Conservation (phyloP, 2,888 invertebrate species). For the Cataglyphis albicans region DNA sequence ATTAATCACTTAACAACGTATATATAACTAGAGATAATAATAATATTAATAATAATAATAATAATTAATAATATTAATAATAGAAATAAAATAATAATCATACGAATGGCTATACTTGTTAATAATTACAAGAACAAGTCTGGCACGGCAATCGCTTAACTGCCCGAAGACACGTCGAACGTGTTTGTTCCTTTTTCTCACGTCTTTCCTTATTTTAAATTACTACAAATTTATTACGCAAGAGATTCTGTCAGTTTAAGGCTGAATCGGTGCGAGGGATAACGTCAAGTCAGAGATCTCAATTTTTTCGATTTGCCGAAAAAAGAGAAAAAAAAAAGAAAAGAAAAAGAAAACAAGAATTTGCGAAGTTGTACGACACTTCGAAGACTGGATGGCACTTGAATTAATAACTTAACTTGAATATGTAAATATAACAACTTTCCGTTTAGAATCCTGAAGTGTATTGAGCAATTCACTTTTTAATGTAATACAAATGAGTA, state of each 20-base stretch:
- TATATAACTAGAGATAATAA: conserved; percentile 81
- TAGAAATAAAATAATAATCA: conserved; percentile 75
- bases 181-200: conserved; percentile 57
- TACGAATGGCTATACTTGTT: conserved; percentile 79
- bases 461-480: not conserved
- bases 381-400: conserved; percentile 31
- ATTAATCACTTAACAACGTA: conserved; percentile 85
- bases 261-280: conserved; percentile 67
- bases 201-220: conserved; percentile 54
- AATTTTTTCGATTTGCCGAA: not conserved
- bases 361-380: not conserved
- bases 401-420: conserved; percentile 4
- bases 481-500: not conserved
- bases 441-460: not conserved
- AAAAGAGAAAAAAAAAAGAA: conserved; percentile 12
- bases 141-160: conserved; percentile 75
- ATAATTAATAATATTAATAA: conserved; percentile 75
- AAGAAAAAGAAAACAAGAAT: not conserved
- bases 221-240: conserved; percentile 57
- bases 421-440: conserved; percentile 4
- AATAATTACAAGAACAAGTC: conserved; percentile 83
- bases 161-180: conserved; percentile 70
- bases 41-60: conserved; percentile 78
- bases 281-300: conserved; percentile 54
- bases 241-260: conserved; percentile 73